Percentiles rank a stretch among this genome's conserved stretches.
These are phyloP conservation scores for Scopus umbretta DNA, from an alignment of 2,113 vertebrate genomes.

Conservation along the genomic window DNA sequence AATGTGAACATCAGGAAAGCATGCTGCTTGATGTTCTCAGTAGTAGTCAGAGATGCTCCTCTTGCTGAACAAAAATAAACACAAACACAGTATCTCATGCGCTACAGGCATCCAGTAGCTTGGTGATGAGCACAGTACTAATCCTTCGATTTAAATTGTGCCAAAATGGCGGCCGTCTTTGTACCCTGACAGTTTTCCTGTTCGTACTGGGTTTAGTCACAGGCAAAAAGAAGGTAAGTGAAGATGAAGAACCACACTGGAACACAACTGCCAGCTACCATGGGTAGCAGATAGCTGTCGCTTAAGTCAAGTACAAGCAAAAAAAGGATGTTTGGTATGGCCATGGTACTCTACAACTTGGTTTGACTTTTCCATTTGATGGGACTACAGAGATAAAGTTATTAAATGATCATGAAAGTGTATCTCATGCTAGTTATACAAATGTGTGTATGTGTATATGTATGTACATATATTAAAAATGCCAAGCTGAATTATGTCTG, in stretches of 20 bases:
- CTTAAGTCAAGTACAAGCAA: background rate
- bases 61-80: background rate
- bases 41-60: background rate
- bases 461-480: background rate
- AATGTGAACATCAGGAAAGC: background rate
- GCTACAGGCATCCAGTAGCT: background rate
- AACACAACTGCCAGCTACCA: background rate
- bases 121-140: background rate
- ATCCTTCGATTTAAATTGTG: background rate
- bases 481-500: background rate
- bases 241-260: background rate
- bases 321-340: background rate
- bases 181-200: background rate
- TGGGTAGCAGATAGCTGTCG: background rate
- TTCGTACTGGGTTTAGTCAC: background rate
- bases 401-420: too few species aligned
- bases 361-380: background rate
- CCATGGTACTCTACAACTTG: accelerated
- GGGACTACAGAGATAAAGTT: background rate
- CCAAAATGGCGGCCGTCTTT: background rate
- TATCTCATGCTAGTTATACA: background rate
- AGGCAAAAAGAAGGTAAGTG: background rate
- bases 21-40: background rate
- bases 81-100: too few species aligned
- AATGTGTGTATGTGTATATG: too few species aligned